Evolutionary conservation across 2,113 vertebrate genomes (phyloP).

Genomic region (Nyctibius bracteatus): DNA sequence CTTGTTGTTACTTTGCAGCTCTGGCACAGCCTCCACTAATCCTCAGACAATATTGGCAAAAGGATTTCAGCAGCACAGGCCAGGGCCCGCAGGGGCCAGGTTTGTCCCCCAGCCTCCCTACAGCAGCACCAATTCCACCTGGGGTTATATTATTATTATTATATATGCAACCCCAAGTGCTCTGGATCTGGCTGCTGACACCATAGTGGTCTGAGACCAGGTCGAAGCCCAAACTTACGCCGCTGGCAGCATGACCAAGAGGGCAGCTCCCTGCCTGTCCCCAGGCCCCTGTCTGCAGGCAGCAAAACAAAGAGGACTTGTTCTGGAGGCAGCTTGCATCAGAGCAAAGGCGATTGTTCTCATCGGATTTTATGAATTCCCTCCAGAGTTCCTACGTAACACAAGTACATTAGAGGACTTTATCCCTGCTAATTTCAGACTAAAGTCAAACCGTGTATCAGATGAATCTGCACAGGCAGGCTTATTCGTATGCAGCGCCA

Average conservation of each 20-base stretch:
- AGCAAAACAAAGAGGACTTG: neutral
- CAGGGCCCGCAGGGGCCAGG: neutral
- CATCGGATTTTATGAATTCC: conserved; percentile 24
- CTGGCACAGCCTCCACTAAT: neutral
- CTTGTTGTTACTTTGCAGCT: neutral
- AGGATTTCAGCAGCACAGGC: neutral
- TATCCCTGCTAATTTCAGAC: conserved; percentile 43
- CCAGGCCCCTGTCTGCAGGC: neutral
- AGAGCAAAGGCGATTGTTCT: conserved; percentile 45
- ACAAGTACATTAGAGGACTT: neutral
- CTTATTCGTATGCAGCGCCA: neutral
- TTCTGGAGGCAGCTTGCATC: conserved; percentile 7
- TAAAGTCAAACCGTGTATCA: neutral
- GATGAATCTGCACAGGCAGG: neutral
- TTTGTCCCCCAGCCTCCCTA: neutral
- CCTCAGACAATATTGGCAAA: neutral
- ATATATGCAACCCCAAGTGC: rapidly evolving
- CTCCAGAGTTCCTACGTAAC: neutral
- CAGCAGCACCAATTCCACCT: neutral
- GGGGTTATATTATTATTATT: too few relatives aligned
- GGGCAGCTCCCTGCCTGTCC: neutral
- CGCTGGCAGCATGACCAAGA: rapidly evolving
- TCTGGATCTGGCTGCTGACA: neutral
- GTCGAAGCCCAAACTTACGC: neutral
- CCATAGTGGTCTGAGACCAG: rapidly evolving